Percentiles rank a stretch among this genome's conserved stretches.
phyloP scores from a whole-genome alignment of 2,888 invertebrate genomes.

The Mayetiola destructor region DNA sequence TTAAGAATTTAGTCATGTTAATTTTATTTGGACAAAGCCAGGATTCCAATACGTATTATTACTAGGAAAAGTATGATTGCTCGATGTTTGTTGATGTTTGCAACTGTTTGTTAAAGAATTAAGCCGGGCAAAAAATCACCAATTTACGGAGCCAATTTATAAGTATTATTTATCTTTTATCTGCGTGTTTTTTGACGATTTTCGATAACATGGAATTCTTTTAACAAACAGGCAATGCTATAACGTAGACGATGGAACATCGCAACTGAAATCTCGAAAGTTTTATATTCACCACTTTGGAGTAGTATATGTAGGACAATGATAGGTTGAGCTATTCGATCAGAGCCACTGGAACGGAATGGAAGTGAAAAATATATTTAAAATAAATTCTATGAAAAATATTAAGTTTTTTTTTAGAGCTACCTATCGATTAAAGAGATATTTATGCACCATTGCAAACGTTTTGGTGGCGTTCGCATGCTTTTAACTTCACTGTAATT shows the following conservation, averaged over 20 bases:
- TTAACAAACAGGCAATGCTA: constrained; percentile 37
- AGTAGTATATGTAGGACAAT: constrained; percentile 39
- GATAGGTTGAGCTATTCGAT: constrained; percentile 36
- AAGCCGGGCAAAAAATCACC: no score
- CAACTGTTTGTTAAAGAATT: no score
- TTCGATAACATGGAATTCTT: constrained; percentile 38
- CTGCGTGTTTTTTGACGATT: constrained; percentile 35
- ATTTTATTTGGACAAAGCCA: no score
- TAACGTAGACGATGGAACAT: constrained; percentile 41
- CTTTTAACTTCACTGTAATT: constrained; percentile 33
- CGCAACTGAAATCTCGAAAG: constrained; percentile 37
- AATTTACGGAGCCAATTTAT: no score
- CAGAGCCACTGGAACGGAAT: constrained; percentile 27
- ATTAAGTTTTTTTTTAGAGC: constrained; percentile 1
- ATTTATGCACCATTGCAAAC: constrained; percentile 39
- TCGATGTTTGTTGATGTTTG: no score
- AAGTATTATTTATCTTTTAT: constrained; percentile 18
- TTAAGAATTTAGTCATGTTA: no score
- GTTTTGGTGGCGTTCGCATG: constrained; percentile 31
- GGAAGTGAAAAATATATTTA: neutral
- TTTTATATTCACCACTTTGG: constrained; percentile 34
- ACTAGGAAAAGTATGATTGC: no score
- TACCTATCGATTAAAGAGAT: constrained; percentile 39
- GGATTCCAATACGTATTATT: no score
- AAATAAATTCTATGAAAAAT: constrained; percentile 3